Percentiles rank a stretch among this genome's conserved stretches.
phyloP scores from a whole-genome alignment of 2,888 invertebrate genomes.

The Zelleria hepariella region DNA sequence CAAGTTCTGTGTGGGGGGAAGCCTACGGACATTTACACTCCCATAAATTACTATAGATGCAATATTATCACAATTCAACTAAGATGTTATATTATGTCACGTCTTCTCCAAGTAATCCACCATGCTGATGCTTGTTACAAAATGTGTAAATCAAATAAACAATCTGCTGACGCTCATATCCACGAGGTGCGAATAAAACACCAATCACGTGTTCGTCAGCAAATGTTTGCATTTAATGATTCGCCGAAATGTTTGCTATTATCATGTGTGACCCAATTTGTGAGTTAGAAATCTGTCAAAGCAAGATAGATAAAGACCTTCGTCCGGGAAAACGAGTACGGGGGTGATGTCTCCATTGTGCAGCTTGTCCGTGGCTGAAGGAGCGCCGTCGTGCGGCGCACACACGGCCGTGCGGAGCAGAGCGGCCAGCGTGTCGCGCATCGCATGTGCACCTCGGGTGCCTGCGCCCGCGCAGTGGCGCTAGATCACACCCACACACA shows the following conservation, averaged over 20 bases:
- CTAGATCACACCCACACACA: neutral
- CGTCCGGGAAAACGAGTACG: conserved; percentile 48
- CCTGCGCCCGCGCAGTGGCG: neutral
- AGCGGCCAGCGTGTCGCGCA: conserved; percentile 60
- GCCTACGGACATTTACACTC: neutral
- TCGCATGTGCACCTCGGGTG: conserved; percentile 35
- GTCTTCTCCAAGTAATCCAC: neutral
- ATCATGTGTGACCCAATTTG: neutral
- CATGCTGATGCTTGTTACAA: neutral
- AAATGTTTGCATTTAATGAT: neutral
- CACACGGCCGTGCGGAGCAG: conserved; percentile 49
- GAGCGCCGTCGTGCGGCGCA: conserved; percentile 21
- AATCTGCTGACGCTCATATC: neutral
- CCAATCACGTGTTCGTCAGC: neutral
- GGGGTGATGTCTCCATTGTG: conserved; percentile 47
- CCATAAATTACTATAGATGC: neutral
- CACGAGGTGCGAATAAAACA: neutral
- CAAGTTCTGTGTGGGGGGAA: neutral
- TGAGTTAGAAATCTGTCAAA: neutral
- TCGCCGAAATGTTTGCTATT: neutral
- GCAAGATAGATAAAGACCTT: conserved; percentile 30
- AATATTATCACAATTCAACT: too few relatives aligned
- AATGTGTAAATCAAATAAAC: neutral
- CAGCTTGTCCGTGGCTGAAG: conserved; percentile 40
- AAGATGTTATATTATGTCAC: neutral